Conservation (phyloP, 2,797 vertebrate genomes). For the Hydrolagus colliei region DNA sequence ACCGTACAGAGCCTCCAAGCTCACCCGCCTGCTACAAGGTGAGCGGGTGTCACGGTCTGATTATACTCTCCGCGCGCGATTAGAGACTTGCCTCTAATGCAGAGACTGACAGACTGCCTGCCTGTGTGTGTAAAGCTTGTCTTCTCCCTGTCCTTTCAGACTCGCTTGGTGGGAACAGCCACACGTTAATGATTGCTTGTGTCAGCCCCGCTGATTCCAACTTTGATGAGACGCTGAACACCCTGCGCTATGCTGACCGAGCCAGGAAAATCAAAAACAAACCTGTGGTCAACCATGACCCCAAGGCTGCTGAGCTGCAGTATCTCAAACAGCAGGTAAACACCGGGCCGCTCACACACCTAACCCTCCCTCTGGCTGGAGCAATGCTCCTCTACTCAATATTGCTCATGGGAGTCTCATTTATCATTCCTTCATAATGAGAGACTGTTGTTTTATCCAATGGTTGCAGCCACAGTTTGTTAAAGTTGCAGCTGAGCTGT, state of each 20-base stretch:
- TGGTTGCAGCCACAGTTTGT: too few species aligned
- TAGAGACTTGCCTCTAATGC: too few species aligned
- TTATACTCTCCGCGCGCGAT: too few species aligned
- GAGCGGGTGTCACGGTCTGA: conserved; percentile 26
- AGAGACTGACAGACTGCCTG: not conserved
- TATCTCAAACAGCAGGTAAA: conserved; percentile 80
- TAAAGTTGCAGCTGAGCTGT: too few species aligned
- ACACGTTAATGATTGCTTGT: conserved; percentile 93
- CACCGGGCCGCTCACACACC: too few species aligned
- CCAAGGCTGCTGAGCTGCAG: conserved; percentile 73
- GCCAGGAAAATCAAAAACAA: conserved; percentile 97
- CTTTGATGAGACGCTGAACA: conserved; percentile 92
- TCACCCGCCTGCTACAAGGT: conserved; percentile 81
- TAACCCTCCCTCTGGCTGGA: not conserved
- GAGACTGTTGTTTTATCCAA: too few species aligned
- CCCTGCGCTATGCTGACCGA: conserved; percentile 86
- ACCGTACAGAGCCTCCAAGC: conserved; percentile 82
- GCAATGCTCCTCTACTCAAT: too few species aligned
- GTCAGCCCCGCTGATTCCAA: conserved; percentile 92
- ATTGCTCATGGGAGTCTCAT: too few species aligned
- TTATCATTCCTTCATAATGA: too few species aligned
- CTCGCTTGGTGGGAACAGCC: conserved; percentile 90
- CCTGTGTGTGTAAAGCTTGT: conserved; percentile 29
- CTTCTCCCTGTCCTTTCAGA: conserved; percentile 54
- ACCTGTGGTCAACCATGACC: conserved; percentile 81